These are phyloP conservation scores for Drosophila albomicans DNA, from an alignment of 1,140 invertebrate species.

Conservation along the genomic window DNA sequence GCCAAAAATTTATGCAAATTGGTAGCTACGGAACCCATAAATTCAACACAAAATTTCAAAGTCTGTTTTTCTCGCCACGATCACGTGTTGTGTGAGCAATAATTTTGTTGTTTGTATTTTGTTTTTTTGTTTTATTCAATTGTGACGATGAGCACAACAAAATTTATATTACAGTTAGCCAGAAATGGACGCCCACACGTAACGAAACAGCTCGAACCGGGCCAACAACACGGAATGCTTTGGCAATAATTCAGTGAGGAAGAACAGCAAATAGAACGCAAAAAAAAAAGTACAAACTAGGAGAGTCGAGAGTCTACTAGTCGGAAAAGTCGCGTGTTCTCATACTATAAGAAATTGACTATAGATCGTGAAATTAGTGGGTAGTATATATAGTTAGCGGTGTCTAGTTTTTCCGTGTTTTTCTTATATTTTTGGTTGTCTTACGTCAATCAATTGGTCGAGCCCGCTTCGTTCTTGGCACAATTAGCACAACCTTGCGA, in stretches of 20 bases:
- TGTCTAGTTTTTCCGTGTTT: conserved; percentile 62
- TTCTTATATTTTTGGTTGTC: conserved; percentile 44
- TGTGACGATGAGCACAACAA: neutral
- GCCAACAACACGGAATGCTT: conserved; percentile 29
- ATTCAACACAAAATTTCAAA: conserved; percentile 27
- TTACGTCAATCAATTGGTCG: conserved; percentile 55
- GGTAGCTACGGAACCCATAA: conserved; percentile 49
- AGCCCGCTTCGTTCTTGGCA: conserved; percentile 66
- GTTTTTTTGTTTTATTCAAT: conserved; percentile 25
- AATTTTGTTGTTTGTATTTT: conserved; percentile 1
- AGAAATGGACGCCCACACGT: conserved; percentile 29
- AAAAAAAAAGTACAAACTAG: neutral
- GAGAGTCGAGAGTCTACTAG: conserved; percentile 6
- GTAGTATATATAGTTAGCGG: conserved; percentile 3
- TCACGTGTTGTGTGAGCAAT: conserved; percentile 47
- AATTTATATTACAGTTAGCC: conserved; percentile 39
- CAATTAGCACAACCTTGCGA: conserved; percentile 71
- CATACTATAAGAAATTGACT: conserved; percentile 11
- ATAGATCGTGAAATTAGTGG: neutral
- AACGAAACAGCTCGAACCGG: conserved; percentile 11
- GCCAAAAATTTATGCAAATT: conserved; percentile 47
- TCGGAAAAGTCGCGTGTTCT: conserved; percentile 49
- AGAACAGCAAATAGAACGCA: conserved; percentile 11
- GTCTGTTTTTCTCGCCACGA: neutral
- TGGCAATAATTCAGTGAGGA: conserved; percentile 53